Percentiles rank a stretch among this genome's conserved stretches.
Conservation (phyloP, 2,113 vertebrate genomes). For the Petromus typicus region DNA sequence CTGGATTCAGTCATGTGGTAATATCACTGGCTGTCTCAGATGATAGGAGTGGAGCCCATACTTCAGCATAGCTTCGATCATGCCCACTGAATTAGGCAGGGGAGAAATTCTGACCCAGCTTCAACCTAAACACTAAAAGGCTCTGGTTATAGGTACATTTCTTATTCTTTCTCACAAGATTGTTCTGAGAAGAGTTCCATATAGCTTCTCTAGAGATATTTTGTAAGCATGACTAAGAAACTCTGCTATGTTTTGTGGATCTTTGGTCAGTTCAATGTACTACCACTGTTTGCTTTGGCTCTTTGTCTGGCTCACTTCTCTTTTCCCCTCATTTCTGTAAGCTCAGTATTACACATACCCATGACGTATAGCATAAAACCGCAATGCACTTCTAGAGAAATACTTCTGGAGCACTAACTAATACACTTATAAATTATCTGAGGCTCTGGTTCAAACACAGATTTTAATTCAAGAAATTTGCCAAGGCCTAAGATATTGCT, state of each 20-base stretch:
- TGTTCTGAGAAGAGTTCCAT: neutral
- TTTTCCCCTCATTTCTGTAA: neutral
- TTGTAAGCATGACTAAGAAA: neutral
- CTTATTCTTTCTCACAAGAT: neutral
- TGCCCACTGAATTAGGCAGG: neutral
- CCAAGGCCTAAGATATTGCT: neutral
- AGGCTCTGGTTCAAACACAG: neutral
- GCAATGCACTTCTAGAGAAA: neutral
- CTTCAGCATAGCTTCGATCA: neutral
- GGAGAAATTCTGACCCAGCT: neutral
- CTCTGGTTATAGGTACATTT: neutral
- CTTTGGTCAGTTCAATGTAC: neutral
- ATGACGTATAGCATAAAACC: neutral
- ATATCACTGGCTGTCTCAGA: neutral
- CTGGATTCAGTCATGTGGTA: neutral
- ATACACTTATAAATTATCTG: neutral
- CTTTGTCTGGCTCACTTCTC: neutral
- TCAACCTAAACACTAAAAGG: neutral
- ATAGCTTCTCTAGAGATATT: neutral
- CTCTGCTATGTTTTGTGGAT: neutral
- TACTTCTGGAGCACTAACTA: neutral
- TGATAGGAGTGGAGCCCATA: neutral
- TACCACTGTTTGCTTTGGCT: neutral
- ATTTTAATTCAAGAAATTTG: neutral
- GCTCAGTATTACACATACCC: neutral